Percentiles rank a stretch among this genome's conserved stretches.
These are phyloP conservation scores for Meteorus cinctellus DNA, from an alignment of 2,888 invertebrate genomes.

Conservation along the genomic window DNA sequence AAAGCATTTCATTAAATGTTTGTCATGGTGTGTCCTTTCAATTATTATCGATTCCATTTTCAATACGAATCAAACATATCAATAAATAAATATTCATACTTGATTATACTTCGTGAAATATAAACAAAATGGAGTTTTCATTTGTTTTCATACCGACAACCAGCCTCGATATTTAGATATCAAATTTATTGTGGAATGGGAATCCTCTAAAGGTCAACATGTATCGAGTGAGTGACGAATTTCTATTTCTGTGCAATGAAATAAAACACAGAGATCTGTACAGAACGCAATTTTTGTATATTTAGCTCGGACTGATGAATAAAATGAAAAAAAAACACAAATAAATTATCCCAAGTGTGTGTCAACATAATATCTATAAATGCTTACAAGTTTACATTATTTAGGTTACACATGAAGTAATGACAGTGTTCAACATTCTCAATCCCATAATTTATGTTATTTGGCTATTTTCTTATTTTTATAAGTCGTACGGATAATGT, in stretches of 20 bases:
- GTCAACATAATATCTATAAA: not conserved
- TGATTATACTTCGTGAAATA: not conserved
- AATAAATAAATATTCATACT: no score
- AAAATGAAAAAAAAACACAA: not conserved
- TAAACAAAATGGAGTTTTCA: not conserved
- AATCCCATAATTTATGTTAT: not conserved
- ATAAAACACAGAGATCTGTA: not conserved
- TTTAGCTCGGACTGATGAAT: not conserved
- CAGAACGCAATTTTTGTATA: not conserved
- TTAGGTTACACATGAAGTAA: not conserved
- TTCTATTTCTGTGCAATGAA: not conserved
- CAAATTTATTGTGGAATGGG: not conserved
- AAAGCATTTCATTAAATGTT: no score
- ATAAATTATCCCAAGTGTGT: not conserved
- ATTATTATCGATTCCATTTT: no score
- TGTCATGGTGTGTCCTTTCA: no score
- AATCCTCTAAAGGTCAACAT: not conserved
- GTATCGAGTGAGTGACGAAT: conserved; percentile 6
- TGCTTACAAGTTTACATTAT: not conserved
- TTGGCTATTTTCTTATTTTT: not conserved
- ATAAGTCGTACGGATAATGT: not conserved
- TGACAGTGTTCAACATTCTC: not conserved
- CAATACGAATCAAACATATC: no score
- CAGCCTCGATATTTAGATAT: not conserved
- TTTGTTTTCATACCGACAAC: not conserved